Base-by-base conservation (phyloP, 2,797 vertebrate species). In the Arctocebus calabarensis region DNA sequence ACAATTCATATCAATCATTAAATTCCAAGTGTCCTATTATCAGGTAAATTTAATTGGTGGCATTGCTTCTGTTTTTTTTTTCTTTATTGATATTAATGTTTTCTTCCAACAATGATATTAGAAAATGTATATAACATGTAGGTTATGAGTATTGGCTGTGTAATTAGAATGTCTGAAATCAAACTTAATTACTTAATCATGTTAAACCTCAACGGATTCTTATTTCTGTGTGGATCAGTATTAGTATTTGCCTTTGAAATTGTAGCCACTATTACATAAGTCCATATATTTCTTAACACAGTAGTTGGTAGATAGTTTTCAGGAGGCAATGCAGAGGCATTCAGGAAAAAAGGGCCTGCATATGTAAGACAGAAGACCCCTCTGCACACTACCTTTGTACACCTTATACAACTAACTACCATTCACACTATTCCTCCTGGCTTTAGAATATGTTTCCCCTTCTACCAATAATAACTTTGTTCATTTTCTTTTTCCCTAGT, bases 61-160 rank as follows among this genome's bases (percentile, higher is more conserved):
- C 9, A 29, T 43, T 89, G 5, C 8, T 37, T 92, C 71, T 88
- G 37, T 92, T 64, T 92, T 92, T 91, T 88, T 43, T 43, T 43
- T 25, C 11, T 87, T 32, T 57, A 23, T 88, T 90, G 70, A 19
- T 48, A 75, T 43, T 19, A 86, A 83, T 8, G 16, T 81, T 48
- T 74, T 45, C 14, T 83, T 84, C 13, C 12, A 73, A 57, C 2
- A 92, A 62, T 82, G 7, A 19, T 71, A 86, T 61, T 81, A 25
- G 5, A 90, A 94, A 74, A 8, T 48, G 82, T 19, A 14, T 20
- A 61, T 9, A 84, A 27, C 13, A 45, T 84, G 8, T 40, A 43
- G 16, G 3, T 70, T 90, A 22, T 62, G 20, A 84, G 52, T 55
- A 19, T 52, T 14, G 11, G 13, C 25, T 71, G 77, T 55, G 22